Conservation (phyloP, 2,888 invertebrate genomes). For the Agrochola circellaris region DNA sequence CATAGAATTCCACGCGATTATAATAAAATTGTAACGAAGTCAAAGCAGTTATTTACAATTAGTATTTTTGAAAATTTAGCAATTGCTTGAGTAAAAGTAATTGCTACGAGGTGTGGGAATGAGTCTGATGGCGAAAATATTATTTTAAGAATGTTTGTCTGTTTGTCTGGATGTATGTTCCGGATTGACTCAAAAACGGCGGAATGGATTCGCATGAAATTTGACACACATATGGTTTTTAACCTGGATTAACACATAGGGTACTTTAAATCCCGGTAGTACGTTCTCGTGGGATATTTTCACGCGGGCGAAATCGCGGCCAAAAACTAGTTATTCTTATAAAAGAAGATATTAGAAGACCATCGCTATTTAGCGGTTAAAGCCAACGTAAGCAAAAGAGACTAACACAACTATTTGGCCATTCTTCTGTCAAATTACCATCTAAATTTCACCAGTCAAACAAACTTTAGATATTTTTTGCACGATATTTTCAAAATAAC, state of each 20-base stretch:
- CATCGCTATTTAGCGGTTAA: background rate
- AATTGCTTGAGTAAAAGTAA: background rate
- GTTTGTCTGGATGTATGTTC: background rate
- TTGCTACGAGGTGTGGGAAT: background rate
- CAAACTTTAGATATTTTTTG: slow-evolving; percentile 14
- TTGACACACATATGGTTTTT: background rate
- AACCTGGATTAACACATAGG: background rate
- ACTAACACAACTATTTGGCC: background rate
- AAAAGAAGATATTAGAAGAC: background rate
- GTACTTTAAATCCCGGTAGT: background rate
- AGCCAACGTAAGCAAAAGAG: background rate
- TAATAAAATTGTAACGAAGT: background rate
- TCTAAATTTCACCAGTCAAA: background rate
- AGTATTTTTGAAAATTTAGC: background rate
- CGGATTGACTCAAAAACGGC: background rate
- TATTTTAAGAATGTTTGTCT: background rate
- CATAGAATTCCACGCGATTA: too few relatives aligned
- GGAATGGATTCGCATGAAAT: background rate
- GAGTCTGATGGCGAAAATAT: background rate
- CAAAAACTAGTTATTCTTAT: background rate
- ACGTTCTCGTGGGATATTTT: background rate
- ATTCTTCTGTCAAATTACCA: background rate
- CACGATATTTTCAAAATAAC: slow-evolving; percentile 23
- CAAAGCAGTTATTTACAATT: background rate
- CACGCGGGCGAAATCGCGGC: too few relatives aligned